A percentile compares a stretch with the other conserved stretches of the same genome.
phyloP scores from a whole-genome alignment of 2,797 vertebrate species.

The Sebastes kiyomatsui region DNA sequence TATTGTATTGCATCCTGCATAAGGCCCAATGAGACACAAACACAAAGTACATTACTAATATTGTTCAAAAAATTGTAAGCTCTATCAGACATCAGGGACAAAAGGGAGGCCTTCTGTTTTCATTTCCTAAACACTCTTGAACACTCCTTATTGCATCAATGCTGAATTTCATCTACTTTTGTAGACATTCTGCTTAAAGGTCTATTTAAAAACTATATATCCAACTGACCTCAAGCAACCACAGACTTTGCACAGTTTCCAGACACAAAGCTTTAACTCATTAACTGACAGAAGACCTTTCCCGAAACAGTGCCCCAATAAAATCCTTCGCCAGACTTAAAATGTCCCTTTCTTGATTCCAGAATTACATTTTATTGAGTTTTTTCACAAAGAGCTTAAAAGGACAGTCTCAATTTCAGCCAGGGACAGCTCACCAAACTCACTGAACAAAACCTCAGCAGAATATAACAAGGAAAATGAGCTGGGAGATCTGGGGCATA shows the following conservation, averaged over 20 bases:
- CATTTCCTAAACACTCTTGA: not conserved
- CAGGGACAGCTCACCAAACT: not conserved
- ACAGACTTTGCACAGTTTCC: not conserved
- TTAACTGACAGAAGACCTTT: not conserved
- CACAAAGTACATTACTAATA: not conserved
- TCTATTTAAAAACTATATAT: not conserved
- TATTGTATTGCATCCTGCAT: too few relatives aligned
- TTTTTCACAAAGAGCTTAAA: not conserved
- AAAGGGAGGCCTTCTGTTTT: not conserved
- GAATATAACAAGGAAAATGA: not conserved
- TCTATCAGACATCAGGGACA: not conserved
- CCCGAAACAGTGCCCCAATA: not conserved
- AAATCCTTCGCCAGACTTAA: not conserved
- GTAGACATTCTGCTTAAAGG: not conserved
- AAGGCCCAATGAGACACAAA: not conserved
- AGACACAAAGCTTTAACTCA: not conserved
- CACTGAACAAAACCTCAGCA: not conserved
- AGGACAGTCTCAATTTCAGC: not conserved
- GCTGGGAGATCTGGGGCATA: not conserved
- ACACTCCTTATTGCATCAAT: not conserved
- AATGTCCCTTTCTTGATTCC: not conserved
- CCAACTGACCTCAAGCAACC: not conserved
- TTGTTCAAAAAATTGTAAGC: not conserved
- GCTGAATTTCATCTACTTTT: not conserved
- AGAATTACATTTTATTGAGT: slow-evolving; percentile 21